Evolutionary conservation across 2,113 vertebrate genomes (phyloP).

Genomic region (Trichechus manatus): DNA sequence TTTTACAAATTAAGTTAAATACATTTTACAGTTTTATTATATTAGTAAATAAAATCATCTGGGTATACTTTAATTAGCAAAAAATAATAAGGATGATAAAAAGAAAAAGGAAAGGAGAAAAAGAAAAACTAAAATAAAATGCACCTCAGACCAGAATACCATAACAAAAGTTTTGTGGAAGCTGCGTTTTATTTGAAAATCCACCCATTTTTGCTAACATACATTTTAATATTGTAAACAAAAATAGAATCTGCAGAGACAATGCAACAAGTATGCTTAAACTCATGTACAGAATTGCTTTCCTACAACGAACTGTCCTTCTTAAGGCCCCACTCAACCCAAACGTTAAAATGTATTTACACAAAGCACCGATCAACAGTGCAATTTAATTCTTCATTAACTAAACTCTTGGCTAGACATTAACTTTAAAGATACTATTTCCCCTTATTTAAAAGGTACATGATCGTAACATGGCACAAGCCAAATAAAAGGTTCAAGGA

Average conservation of each 20-base stretch:
- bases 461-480: slow-evolving; percentile 84
- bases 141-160: slow-evolving; percentile 87
- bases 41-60: slow-evolving; percentile 84
- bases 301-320: slow-evolving; percentile 94
- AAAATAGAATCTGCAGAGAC: slow-evolving; percentile 98
- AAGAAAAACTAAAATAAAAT: slow-evolving; percentile 72
- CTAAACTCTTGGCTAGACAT: slow-evolving; percentile 89
- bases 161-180: slow-evolving; percentile 94
- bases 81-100: slow-evolving; percentile 72
- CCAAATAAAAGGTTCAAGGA: slow-evolving; percentile 85
- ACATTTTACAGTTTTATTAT: slow-evolving; percentile 84
- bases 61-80: slow-evolving; percentile 84
- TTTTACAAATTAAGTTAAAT: slow-evolving; percentile 72
- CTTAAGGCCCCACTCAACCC: slow-evolving; percentile 89
- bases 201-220: slow-evolving; percentile 97
- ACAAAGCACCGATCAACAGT: slow-evolving; percentile 98
- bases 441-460: slow-evolving; percentile 85
- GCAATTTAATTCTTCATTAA: slow-evolving; percentile 88
- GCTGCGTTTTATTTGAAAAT: slow-evolving; percentile 99
- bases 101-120: slow-evolving; percentile 55
- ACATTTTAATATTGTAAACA: slow-evolving; percentile 99
- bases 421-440: slow-evolving; percentile 90
- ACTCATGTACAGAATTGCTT: slow-evolving; percentile 97
- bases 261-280: slow-evolving; percentile 95
- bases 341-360: slow-evolving; percentile 93